Evolutionary conservation across 2,113 vertebrate genomes (phyloP).

Genomic region (Crypturellus undulatus): DNA sequence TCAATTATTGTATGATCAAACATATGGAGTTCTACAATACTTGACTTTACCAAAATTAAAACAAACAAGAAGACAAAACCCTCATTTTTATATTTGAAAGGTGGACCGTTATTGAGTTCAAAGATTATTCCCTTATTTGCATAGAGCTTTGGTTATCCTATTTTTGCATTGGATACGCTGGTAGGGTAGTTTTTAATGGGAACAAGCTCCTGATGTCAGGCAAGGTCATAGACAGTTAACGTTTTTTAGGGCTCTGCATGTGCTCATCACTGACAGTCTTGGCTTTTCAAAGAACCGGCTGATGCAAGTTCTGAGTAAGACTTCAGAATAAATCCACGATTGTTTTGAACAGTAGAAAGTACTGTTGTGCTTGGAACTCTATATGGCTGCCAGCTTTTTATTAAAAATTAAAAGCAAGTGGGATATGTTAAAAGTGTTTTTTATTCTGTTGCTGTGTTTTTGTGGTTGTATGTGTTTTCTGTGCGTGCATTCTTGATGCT

Average conservation of each 20-base stretch:
- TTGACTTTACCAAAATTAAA: background rate
- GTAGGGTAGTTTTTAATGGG: background rate
- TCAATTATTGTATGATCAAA: background rate
- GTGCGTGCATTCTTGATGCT: background rate
- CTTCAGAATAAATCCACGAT: background rate
- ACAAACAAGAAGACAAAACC: too few relatives aligned
- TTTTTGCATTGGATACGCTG: background rate
- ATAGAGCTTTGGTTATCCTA: fast-evolving
- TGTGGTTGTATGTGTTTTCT: background rate
- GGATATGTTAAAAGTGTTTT: background rate
- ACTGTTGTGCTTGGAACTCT: background rate
- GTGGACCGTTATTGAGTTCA: fast-evolving
- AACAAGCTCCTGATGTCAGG: background rate
- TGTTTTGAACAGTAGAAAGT: background rate
- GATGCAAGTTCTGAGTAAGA: conserved; percentile 53
- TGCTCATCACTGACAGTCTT: background rate
- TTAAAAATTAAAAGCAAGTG: background rate
- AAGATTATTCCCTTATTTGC: background rate
- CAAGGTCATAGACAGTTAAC: background rate
- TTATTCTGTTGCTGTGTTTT: background rate
- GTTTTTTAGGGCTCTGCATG: background rate
- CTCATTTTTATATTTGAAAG: background rate
- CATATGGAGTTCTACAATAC: background rate
- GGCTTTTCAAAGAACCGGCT: conserved; percentile 7
- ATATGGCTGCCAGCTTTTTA: background rate